These are phyloP conservation scores for Epirrita christyi DNA, from an alignment of 2,888 invertebrate species.

Conservation along the genomic window DNA sequence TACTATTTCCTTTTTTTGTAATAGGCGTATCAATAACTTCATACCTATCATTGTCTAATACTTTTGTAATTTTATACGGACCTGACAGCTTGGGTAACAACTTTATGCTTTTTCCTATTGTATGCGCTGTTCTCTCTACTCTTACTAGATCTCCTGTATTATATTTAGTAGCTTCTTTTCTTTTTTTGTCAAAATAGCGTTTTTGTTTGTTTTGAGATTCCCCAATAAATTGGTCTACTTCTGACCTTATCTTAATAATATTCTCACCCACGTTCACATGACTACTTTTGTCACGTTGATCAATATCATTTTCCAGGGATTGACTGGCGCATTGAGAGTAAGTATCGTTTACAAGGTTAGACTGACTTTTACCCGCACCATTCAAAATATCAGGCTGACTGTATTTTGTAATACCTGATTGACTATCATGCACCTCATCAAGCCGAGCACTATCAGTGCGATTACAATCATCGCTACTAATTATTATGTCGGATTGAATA, in stretches of 20 bases:
- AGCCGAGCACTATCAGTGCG: neutral
- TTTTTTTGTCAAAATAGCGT: neutral
- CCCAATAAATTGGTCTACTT: neutral
- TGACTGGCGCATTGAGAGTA: too few relatives aligned
- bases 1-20: neutral
- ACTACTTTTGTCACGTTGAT: too few relatives aligned
- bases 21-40: neutral
- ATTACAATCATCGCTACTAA: neutral
- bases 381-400: too few relatives aligned
- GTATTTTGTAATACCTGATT: too few relatives aligned
- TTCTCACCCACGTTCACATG: neutral
- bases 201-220: constrained; percentile 1
- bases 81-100: neutral
- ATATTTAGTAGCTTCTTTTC: neutral
- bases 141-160: neutral
- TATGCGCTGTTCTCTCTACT: neutral
- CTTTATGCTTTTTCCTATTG: neutral
- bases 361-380: too few relatives aligned
- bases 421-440: too few relatives aligned
- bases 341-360: too few relatives aligned
- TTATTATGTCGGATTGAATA: neutral
- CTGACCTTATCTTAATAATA: neutral
- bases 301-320: too few relatives aligned
- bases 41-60: neutral
- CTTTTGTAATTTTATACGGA: neutral